Evolutionary conservation across 2,113 vertebrate genomes (phyloP).

Genomic region (Coreoperca whiteheadi): DNA sequence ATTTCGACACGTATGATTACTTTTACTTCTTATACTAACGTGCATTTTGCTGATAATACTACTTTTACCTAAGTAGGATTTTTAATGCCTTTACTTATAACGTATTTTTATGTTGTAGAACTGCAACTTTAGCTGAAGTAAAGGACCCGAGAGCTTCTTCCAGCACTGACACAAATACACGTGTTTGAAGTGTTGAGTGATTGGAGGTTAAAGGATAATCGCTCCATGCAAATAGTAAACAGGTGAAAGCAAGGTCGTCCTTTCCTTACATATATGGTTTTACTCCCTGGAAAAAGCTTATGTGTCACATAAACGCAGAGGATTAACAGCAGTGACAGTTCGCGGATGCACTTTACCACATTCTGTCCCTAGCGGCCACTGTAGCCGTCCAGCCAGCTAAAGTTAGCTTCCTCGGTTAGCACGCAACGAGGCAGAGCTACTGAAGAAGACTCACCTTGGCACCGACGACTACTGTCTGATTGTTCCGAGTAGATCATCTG

Average conservation of each 20-base stretch:
- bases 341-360: neutral
- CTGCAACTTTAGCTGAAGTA: neutral
- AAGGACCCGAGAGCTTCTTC: neutral
- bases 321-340: neutral
- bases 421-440: rapidly evolving
- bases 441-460: neutral
- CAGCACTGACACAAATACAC: neutral
- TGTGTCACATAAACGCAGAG: neutral
- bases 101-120: neutral
- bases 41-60: neutral
- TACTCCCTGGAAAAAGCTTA: rapidly evolving
- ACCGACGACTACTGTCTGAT: rapidly evolving
- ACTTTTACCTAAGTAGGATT: neutral
- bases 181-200: neutral
- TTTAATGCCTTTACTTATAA: neutral
- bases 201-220: neutral
- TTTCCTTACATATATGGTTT: neutral
- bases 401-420: constrained; percentile 8
- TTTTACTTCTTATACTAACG: neutral
- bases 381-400: neutral
- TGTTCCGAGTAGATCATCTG: neutral
- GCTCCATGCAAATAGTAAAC: neutral
- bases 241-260: constrained; percentile 24
- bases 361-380: too few relatives aligned
- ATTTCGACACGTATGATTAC: neutral